Percentiles rank a stretch among this genome's conserved stretches.
These are phyloP conservation scores for Catharus fuscescens DNA, from an alignment of 2,113 vertebrate species.

Conservation along the genomic window DNA sequence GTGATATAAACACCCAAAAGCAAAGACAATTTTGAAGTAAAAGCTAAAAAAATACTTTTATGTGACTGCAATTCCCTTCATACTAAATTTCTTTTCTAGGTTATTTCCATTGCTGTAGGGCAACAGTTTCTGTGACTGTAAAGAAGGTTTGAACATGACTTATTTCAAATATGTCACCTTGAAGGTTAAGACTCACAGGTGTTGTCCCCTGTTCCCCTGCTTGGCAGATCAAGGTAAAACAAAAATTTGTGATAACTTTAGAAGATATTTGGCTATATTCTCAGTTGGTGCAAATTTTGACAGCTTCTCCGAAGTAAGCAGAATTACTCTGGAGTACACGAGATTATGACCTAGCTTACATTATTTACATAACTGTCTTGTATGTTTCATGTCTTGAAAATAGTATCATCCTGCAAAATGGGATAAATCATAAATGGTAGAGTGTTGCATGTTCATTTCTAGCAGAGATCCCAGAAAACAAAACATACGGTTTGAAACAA, in stretches of 20 bases:
- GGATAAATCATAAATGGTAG: not conserved
- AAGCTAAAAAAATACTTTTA: slow-evolving; percentile 38
- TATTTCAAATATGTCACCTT: slow-evolving; percentile 53
- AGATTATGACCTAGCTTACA: not conserved
- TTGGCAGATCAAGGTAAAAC: slow-evolving; percentile 9
- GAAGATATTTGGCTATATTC: not conserved
- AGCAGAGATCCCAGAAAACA: not conserved
- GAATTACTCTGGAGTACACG: not conserved
- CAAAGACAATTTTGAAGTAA: slow-evolving; percentile 43
- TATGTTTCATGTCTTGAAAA: not conserved
- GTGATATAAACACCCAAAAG: slow-evolving; percentile 18
- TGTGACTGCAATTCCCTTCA: slow-evolving; percentile 26
- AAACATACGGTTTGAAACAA: not conserved
- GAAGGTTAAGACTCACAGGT: slow-evolving; percentile 58
- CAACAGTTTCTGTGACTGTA: slow-evolving; percentile 45
- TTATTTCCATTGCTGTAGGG: slow-evolving; percentile 53
- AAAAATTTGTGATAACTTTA: not conserved
- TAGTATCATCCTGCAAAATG: not conserved
- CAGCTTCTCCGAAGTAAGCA: not conserved
- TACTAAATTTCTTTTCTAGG: slow-evolving; percentile 30
- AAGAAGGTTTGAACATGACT: slow-evolving; percentile 47
- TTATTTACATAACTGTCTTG: not conserved
- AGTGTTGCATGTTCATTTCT: not conserved
- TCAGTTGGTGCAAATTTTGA: not conserved
- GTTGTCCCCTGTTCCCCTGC: not conserved